Percentiles rank a stretch among this genome's conserved stretches.
Conservation (phyloP, 92 coral and sea anemone genomes). For the Actinostola sp. region DNA sequence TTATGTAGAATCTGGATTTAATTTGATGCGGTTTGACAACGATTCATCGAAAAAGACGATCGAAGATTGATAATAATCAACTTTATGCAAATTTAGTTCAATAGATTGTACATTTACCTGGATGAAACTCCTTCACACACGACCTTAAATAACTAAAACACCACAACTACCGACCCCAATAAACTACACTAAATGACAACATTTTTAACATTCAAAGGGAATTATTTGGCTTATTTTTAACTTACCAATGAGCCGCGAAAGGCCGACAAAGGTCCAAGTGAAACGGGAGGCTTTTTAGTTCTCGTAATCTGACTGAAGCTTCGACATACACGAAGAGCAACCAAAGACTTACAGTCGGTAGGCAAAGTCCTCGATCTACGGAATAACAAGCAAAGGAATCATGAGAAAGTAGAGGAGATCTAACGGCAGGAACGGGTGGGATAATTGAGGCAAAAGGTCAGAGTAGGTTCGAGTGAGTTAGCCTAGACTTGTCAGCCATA, state of each 20-base stretch:
- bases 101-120: conserved; percentile 27
- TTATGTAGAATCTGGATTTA: neutral
- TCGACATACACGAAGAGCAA: conserved; percentile 95
- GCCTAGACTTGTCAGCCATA: conserved; percentile 30
- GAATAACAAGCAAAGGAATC: neutral
- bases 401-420: neutral
- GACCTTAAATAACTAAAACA: neutral
- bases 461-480: neutral
- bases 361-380: conserved; percentile 93
- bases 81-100: conserved; percentile 21
- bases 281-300: conserved; percentile 93
- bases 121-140: neutral
- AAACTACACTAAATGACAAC: neutral
- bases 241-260: conserved; percentile 99
- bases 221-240: neutral
- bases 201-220: neutral
- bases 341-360: conserved; percentile 97
- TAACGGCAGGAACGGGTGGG: conserved; percentile 26
- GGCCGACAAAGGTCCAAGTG: conserved; percentile 98
- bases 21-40: neutral
- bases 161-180: neutral
- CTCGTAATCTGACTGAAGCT: conserved; percentile 94
- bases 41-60: neutral
- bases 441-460: conserved; percentile 36
- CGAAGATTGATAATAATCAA: neutral